Evolutionary conservation across 1,140 invertebrate species (phyloP).

Genomic region (Asobara japonica): DNA sequence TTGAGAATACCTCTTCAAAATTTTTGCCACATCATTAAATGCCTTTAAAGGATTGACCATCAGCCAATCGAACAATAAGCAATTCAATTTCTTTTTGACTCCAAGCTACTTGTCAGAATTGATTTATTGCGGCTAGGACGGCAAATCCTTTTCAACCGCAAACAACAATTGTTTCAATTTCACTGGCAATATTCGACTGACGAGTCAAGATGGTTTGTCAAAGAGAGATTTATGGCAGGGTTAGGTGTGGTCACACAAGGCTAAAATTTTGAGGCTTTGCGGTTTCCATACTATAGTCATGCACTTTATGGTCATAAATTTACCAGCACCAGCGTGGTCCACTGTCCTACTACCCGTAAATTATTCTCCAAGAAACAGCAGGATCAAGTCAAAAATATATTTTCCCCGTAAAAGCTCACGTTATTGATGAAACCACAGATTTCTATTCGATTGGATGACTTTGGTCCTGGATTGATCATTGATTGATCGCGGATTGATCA

Average conservation of each 20-base stretch:
- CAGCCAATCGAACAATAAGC: too few relatives aligned
- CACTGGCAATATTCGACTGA: neutral
- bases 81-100: too few relatives aligned
- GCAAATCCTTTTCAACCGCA: neutral
- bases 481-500: too few relatives aligned
- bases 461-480: too few relatives aligned
- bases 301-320: constrained; percentile 46
- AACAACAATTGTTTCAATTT: constrained; percentile 6
- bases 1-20: too few relatives aligned
- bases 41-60: too few relatives aligned
- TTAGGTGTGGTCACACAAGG: constrained; percentile 35
- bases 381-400: neutral
- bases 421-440: too few relatives aligned
- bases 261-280: constrained; percentile 47
- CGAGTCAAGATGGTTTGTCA: constrained; percentile 4
- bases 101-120: too few relatives aligned
- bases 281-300: constrained; percentile 48
- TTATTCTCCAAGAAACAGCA: constrained; percentile 18
- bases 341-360: constrained; percentile 20
- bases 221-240: constrained; percentile 26
- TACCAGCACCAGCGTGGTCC: constrained; percentile 4
- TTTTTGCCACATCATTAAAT: too few relatives aligned
- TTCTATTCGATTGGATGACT: too few relatives aligned
- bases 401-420: too few relatives aligned
- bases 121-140: neutral